These are phyloP conservation scores for Corapipo altera DNA, from an alignment of 2,113 vertebrate species.

Conservation along the genomic window DNA sequence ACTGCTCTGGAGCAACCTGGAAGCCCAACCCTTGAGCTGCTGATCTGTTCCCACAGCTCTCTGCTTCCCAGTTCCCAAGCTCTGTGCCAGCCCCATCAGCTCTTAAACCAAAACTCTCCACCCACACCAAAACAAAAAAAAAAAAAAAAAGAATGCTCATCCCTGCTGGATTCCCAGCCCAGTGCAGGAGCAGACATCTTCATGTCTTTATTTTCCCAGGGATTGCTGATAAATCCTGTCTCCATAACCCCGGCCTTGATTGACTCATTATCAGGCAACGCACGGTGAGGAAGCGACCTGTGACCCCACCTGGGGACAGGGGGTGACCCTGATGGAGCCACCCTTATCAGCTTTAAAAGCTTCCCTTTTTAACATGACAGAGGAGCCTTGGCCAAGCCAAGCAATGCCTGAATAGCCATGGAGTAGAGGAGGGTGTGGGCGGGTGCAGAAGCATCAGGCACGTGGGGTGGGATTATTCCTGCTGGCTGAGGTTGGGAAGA, in stretches of 20 bases:
- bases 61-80: not conserved
- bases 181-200: accelerated
- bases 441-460: not conserved
- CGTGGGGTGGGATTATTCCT: not conserved
- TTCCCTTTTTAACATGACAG: not conserved
- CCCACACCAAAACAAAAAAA: not conserved
- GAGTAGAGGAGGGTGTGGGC: not conserved
- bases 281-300: not conserved
- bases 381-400: not conserved
- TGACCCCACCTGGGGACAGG: not conserved
- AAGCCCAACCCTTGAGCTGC: not conserved
- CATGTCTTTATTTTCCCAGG: slow-evolving; percentile 1
- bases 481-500: not conserved
- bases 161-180: not conserved
- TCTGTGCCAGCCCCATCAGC: too few relatives aligned
- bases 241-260: not conserved
- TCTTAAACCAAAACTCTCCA: not conserved
- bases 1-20: accelerated
- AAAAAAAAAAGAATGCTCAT: not conserved
- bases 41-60: accelerated
- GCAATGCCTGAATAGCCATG: accelerated
- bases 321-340: not conserved
- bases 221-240: slow-evolving; percentile 36
- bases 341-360: slow-evolving; percentile 10
- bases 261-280: slow-evolving; percentile 1